Evolutionary conservation across 2,797 vertebrate species (phyloP).

Genomic region (Labroides dimidiatus): DNA sequence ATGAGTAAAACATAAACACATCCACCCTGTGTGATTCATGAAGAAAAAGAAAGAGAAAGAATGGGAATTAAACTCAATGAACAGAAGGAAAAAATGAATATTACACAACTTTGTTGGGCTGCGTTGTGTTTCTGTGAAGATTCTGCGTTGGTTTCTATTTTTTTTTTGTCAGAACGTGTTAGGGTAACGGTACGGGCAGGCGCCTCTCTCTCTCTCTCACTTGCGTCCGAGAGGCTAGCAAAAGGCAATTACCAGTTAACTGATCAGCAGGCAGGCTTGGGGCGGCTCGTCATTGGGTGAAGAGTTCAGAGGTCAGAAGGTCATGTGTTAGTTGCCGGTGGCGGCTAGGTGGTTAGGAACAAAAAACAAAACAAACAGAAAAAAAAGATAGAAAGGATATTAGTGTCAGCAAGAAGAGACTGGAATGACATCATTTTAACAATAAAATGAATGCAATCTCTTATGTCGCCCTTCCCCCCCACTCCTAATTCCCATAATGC

Average conservation of each 20-base stretch:
- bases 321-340: slow-evolving; percentile 99
- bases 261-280: slow-evolving; percentile 99
- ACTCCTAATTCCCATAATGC: slow-evolving; percentile 48
- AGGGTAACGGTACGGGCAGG: slow-evolving; percentile 91
- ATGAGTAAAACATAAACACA: slow-evolving; percentile 87
- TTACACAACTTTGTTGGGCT: slow-evolving; percentile 83
- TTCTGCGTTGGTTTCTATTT: slow-evolving; percentile 70
- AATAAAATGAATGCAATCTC: slow-evolving; percentile 89
- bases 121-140: slow-evolving; percentile 83
- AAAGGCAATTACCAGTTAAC: slow-evolving; percentile 99
- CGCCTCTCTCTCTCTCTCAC: slow-evolving; percentile 87
- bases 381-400: slow-evolving; percentile 99
- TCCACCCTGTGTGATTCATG: slow-evolving; percentile 89
- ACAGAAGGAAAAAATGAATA: slow-evolving; percentile 86
- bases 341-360: slow-evolving; percentile 99
- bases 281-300: slow-evolving; percentile 99
- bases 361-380: slow-evolving; percentile 93
- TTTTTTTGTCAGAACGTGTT: slow-evolving; percentile 88
- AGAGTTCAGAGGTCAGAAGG: slow-evolving; percentile 99
- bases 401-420: slow-evolving; percentile 99
- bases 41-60: slow-evolving; percentile 84
- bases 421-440: slow-evolving; percentile 90
- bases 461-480: slow-evolving; percentile 53
- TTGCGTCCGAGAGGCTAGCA: slow-evolving; percentile 99
- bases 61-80: slow-evolving; percentile 82